phyloP scores from a whole-genome alignment of 1,140 invertebrate species.

The Dysdera silvatica region DNA sequence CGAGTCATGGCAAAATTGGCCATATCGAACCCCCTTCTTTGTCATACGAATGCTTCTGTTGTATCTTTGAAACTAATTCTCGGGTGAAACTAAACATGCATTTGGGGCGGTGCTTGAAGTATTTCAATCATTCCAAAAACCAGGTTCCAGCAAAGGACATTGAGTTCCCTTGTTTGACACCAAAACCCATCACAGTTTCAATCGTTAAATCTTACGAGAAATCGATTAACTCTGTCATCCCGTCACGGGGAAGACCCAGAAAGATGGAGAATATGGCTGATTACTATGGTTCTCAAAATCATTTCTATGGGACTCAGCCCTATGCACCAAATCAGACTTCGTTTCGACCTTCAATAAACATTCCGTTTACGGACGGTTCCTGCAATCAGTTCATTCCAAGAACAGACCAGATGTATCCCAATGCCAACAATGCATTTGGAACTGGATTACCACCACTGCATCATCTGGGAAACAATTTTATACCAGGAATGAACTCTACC shows the following conservation, averaged over 20 bases:
- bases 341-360: constrained; percentile 66
- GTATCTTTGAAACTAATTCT: constrained; percentile 88
- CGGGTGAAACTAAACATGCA: constrained; percentile 87
- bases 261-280: constrained; percentile 15
- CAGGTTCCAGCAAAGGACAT: constrained; percentile 74
- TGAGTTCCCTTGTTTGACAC: constrained; percentile 81
- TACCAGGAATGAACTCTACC: too few species aligned
- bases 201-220: constrained; percentile 38
- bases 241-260: constrained; percentile 16
- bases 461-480: too few species aligned
- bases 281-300: too few species aligned
- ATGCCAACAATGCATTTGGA: too few species aligned
- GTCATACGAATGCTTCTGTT: constrained; percentile 86
- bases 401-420: not conserved
- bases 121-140: constrained; percentile 78
- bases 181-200: constrained; percentile 43
- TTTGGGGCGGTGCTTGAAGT: constrained; percentile 77
- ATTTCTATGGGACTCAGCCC: constrained; percentile 85
- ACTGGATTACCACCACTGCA: too few species aligned
- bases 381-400: constrained; percentile 5
- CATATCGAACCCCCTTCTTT: constrained; percentile 72
- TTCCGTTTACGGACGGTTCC: constrained; percentile 60
- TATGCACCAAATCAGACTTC: constrained; percentile 68
- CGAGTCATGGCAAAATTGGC: constrained; percentile 71
- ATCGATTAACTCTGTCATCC: constrained; percentile 24